Evolutionary conservation across 2,797 vertebrate species (phyloP).

Genomic region (Saxicola maurus): DNA sequence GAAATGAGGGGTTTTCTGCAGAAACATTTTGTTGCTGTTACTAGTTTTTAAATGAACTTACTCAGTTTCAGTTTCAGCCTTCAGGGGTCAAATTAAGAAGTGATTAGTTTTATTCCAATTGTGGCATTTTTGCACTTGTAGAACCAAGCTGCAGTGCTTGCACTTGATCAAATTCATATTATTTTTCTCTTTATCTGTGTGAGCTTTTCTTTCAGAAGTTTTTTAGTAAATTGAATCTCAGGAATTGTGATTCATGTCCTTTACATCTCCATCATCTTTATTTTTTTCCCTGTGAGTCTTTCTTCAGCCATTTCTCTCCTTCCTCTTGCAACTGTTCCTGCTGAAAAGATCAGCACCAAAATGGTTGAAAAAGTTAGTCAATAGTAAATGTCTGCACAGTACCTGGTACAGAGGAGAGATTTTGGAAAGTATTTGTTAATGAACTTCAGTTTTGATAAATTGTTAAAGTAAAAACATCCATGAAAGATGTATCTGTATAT

Average conservation of each 20-base stretch:
- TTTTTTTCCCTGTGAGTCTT: not conserved
- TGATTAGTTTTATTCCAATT: not conserved
- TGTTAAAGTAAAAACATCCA: not conserved
- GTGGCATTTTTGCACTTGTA: not conserved
- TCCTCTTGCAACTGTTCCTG: not conserved
- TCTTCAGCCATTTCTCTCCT: not conserved
- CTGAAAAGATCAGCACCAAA: not conserved
- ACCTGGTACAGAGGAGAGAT: not conserved
- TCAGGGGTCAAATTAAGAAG: not conserved
- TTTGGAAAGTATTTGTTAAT: not conserved
- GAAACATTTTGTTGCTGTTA: not conserved
- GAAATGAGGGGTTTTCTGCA: not conserved
- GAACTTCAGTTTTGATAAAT: not conserved
- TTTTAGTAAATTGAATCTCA: not conserved
- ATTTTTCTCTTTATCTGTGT: not conserved
- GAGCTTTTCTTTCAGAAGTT: not conserved
- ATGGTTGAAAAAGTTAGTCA: not conserved
- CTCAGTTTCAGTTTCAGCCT: not conserved
- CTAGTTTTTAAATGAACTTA: not conserved
- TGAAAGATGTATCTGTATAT: not conserved
- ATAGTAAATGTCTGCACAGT: not conserved
- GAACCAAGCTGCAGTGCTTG: not conserved
- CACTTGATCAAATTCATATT: not conserved
- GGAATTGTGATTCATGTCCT: not conserved
- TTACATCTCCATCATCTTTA: not conserved